These are phyloP conservation scores for Macroramphosus scolopax DNA, from an alignment of 2,797 vertebrate species.

Conservation along the genomic window DNA sequence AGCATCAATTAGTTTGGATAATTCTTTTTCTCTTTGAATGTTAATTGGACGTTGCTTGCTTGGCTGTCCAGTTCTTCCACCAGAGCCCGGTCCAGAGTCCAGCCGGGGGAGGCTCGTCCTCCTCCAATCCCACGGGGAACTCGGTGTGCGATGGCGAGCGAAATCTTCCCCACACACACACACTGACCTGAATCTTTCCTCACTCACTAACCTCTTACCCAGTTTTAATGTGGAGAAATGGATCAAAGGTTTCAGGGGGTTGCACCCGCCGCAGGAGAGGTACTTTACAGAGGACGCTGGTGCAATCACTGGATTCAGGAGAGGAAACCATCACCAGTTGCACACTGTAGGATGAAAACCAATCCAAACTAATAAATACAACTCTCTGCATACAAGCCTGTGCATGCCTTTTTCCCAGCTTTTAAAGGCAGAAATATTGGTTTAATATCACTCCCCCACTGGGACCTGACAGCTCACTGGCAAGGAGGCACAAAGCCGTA, in stretches of 20 bases:
- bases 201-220: constrained; percentile 37
- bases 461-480: constrained; percentile 4
- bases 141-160: constrained; percentile 40
- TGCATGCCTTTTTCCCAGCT: background rate
- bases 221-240: constrained; percentile 12
- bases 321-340: background rate
- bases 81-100: constrained; percentile 10
- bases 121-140: constrained; percentile 36
- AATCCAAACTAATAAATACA: too few relatives aligned
- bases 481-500: constrained; percentile 3
- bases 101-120: constrained; percentile 24
- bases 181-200: constrained; percentile 47
- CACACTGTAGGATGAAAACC: too few relatives aligned
- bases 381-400: too few relatives aligned
- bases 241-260: constrained; percentile 35
- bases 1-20: too few relatives aligned
- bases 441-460: background rate
- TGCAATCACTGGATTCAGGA: constrained; percentile 19
- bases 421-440: background rate
- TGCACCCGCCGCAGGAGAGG: constrained; percentile 15
- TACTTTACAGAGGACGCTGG: constrained; percentile 9
- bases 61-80: background rate
- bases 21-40: too few relatives aligned
- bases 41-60: too few relatives aligned
- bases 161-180: constrained; percentile 41